Percentiles rank a stretch among this genome's conserved stretches.
These are phyloP conservation scores for Catamblyrhynchus diadema DNA, from an alignment of 2,797 vertebrate species.

Conservation along the genomic window DNA sequence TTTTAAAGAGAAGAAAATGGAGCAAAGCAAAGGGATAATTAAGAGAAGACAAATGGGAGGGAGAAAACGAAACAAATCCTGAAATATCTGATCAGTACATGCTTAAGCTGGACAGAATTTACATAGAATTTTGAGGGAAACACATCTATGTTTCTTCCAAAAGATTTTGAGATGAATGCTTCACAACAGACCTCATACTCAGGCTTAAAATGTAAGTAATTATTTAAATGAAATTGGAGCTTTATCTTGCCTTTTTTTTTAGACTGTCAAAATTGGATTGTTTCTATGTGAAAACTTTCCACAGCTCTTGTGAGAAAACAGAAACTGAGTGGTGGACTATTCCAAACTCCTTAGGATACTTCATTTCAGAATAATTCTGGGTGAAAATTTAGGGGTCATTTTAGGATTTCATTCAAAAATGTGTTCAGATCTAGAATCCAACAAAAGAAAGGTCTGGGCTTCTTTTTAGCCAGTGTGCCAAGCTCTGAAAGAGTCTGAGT, in stretches of 20 bases:
- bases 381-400: background rate
- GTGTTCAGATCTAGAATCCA: background rate
- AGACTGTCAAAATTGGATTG: rapidly evolving
- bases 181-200: background rate
- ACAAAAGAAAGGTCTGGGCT: background rate
- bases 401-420: background rate
- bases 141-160: background rate
- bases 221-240: background rate
- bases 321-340: background rate
- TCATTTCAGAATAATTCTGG: background rate
- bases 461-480: background rate
- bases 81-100: background rate
- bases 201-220: background rate
- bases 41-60: background rate
- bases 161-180: background rate
- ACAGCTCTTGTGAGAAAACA: background rate
- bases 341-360: background rate
- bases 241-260: background rate
- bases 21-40: background rate
- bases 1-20: background rate
- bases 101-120: background rate
- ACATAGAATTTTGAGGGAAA: background rate
- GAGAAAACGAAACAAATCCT: background rate
- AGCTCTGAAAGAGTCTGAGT: background rate
- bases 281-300: background rate